These are phyloP conservation scores for Nannobrachium achirus DNA, from an alignment of 2,113 vertebrate species.

Conservation along the genomic window DNA sequence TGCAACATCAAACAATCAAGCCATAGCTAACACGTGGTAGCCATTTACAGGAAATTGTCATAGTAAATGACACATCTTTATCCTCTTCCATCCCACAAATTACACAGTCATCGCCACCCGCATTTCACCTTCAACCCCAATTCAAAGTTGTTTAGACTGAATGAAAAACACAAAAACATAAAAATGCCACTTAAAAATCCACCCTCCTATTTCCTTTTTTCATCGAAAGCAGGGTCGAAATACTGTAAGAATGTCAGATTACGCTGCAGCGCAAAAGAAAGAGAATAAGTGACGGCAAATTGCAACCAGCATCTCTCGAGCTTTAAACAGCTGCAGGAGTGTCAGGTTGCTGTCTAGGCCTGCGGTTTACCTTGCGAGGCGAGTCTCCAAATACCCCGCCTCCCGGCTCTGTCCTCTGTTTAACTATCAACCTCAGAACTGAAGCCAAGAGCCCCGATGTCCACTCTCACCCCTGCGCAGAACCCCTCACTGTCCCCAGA, in stretches of 20 bases:
- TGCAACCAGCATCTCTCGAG: conserved; percentile 69
- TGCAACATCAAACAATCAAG: conserved; percentile 50
- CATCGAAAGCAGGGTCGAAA: conserved; percentile 18
- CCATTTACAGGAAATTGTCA: conserved; percentile 49
- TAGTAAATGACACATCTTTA: conserved; percentile 39
- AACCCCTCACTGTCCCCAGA: conserved; percentile 43
- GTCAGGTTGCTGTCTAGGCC: conserved; percentile 69
- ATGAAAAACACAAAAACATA: conserved; percentile 39
- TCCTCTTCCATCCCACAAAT: conserved; percentile 13
- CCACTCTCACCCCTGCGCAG: conserved; percentile 51
- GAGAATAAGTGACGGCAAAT: conserved; percentile 72
- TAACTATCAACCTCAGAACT: conserved; percentile 58
- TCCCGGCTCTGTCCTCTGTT: conserved; percentile 49
- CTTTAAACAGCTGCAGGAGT: conserved; percentile 76
- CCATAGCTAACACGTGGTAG: conserved; percentile 38
- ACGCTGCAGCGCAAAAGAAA: conserved; percentile 42
- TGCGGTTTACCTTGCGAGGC: conserved; percentile 78
- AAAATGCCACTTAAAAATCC: conserved; percentile 29
- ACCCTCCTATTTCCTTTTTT: conserved; percentile 9
- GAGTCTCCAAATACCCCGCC: conserved; percentile 60
- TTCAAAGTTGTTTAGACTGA: conserved; percentile 41
- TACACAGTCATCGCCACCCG: conserved; percentile 15
- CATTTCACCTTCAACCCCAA: conserved; percentile 57
- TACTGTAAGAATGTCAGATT: conserved; percentile 37
- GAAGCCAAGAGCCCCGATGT: conserved; percentile 65